Evolutionary conservation across 2,797 vertebrate species (phyloP).

Genomic region (Fundulus diaphanus): DNA sequence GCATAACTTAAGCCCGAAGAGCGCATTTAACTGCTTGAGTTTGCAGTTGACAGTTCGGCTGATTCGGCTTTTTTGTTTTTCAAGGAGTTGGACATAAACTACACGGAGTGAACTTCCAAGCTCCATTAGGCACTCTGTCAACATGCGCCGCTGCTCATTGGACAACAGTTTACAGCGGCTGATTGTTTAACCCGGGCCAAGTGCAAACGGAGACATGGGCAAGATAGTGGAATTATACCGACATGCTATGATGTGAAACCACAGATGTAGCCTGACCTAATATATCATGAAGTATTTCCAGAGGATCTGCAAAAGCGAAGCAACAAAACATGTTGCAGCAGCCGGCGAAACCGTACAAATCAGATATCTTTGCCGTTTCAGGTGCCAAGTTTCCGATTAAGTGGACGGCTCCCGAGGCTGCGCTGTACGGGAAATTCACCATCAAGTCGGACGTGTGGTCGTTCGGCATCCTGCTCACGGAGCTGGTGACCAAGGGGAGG

Average conservation of each 20-base stretch:
- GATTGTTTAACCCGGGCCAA: constrained; percentile 33
- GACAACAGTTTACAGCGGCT: constrained; percentile 46
- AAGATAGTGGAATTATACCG: constrained; percentile 49
- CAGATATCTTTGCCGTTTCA: constrained; percentile 54
- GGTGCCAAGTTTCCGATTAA: constrained; percentile 99
- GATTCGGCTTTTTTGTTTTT: too few species aligned
- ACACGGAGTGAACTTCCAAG: constrained; percentile 28
- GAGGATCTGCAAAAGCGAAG: constrained; percentile 5
- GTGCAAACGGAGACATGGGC: constrained; percentile 25
- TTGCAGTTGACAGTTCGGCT: constrained; percentile 12
- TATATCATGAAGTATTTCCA: constrained; percentile 27
- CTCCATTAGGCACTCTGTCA: constrained; percentile 49
- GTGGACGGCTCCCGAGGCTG: constrained; percentile 97
- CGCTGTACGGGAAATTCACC: constrained; percentile 97
- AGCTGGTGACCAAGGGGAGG: constrained; percentile 98
- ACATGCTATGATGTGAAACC: constrained; percentile 45
- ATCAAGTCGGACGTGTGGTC: constrained; percentile 99
- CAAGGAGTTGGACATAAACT: constrained; percentile 21
- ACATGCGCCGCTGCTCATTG: constrained; percentile 45
- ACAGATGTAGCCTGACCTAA: constrained; percentile 51
- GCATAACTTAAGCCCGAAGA: background rate
- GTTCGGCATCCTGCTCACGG: constrained; percentile 97
- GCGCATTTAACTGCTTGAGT: background rate
- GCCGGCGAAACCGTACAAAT: background rate
- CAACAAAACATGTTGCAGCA: background rate